Percentiles rank a stretch among this genome's conserved stretches.
These are phyloP conservation scores for Corythornis cristatus DNA, from an alignment of 2,113 vertebrate genomes.

Conservation along the genomic window DNA sequence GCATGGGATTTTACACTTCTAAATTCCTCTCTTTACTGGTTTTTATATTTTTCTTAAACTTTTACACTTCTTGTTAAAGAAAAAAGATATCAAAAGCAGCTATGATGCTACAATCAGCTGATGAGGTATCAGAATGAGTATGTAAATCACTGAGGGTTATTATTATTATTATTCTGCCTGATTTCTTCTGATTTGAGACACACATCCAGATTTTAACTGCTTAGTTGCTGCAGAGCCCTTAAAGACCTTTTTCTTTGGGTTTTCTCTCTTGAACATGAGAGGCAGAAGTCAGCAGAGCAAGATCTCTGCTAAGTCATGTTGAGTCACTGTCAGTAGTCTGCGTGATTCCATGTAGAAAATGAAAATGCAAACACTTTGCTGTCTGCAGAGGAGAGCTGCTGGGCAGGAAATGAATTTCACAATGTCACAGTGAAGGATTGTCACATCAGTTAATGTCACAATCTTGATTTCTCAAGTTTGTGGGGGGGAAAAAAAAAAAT, in stretches of 20 bases:
- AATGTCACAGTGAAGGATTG: background rate
- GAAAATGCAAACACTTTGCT: background rate
- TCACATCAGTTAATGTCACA: background rate
- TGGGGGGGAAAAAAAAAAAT: background rate
- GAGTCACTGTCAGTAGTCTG: background rate
- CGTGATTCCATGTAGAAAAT: background rate
- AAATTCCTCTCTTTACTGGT: background rate
- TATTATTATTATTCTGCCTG: background rate
- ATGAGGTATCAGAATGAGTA: background rate
- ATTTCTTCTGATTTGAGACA: background rate
- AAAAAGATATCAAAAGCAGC: background rate
- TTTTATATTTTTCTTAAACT: background rate
- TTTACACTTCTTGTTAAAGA: background rate
- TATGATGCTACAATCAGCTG: background rate
- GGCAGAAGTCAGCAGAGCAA: background rate
- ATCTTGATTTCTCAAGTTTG: background rate
- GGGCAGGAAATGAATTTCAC: background rate
- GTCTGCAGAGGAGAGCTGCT: background rate
- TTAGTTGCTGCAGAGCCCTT: background rate
- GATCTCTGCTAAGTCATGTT: background rate
- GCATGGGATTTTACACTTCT: background rate
- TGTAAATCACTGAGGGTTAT: background rate
- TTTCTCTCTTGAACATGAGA: background rate
- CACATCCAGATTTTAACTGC: background rate
- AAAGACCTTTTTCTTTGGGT: background rate